These are phyloP conservation scores for Caenorhabditis sp. DNA, from an alignment of 2,888 invertebrate species.

Conservation along the genomic window DNA sequence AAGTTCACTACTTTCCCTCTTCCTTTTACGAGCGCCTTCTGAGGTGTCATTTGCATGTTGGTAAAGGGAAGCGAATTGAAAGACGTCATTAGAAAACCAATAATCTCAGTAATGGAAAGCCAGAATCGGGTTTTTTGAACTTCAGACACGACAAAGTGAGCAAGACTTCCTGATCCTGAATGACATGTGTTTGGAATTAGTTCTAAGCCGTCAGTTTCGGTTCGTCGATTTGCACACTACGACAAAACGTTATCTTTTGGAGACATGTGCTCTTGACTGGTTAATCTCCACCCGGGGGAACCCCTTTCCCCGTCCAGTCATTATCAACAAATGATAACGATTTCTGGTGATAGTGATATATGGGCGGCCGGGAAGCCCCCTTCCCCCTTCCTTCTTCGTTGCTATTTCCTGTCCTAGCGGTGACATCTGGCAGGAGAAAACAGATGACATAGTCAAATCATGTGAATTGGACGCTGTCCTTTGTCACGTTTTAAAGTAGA, in stretches of 20 bases:
- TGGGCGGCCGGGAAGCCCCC: slow-evolving; percentile 44
- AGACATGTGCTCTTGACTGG: slow-evolving; percentile 3
- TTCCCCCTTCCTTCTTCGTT: too few species aligned
- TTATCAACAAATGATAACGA: slow-evolving; percentile 21
- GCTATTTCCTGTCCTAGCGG: slow-evolving; percentile 7
- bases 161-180: too few species aligned
- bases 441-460: slow-evolving; percentile 35
- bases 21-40: not conserved
- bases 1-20: slow-evolving; percentile 6
- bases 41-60: slow-evolving; percentile 5
- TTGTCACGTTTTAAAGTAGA: slow-evolving; percentile 52
- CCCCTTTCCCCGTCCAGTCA: slow-evolving; percentile 5
- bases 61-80: slow-evolving; percentile 6
- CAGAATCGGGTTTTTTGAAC: not conserved
- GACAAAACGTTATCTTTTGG: slow-evolving; percentile 11
- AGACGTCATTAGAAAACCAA: slow-evolving; percentile 20
- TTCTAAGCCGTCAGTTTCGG: too few species aligned
- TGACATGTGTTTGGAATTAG: too few species aligned
- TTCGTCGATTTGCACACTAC: too few species aligned
- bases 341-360: slow-evolving; percentile 36
- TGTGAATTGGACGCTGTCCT: slow-evolving; percentile 47
- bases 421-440: slow-evolving; percentile 35
- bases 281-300: slow-evolving; percentile 30
- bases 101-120: not conserved
- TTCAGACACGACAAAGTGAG: too few species aligned